Evolutionary conservation across 2,797 vertebrate species (phyloP), one percentile per base, ranked within the genome.

Genomic region (Petrocephalus sullivani): DNA sequence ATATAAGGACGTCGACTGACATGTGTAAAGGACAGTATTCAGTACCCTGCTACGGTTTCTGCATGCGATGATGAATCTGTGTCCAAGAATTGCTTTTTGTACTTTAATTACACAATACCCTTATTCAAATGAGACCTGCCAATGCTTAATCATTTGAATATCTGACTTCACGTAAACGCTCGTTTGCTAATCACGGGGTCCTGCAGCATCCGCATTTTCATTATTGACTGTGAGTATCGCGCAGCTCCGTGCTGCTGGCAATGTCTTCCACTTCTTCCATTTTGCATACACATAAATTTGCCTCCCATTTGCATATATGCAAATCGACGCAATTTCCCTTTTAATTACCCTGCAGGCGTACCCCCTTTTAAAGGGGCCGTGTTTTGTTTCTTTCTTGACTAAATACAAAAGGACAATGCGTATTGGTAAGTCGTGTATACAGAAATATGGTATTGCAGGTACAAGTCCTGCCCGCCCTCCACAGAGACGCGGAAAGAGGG

Each of bases 231-330:
- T 53, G 16, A 61, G 54, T 49, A 56, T 54, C 83, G 85, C 61
- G 19, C 60, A 57, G 87, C 58, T 88, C 84, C 64, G 78, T 53
- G 58, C 78, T 60, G 46, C 81, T 56, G 58, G 41, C 49, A 67
- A 84, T 46, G 83, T 82, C 85, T 53, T 85, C 89, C 86, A 89
- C 86, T 87, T 83, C 90, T 87, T 92, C 90, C 91, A 86, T 91
- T 90, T 92, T 92, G 91, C 91, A 91, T 90, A 71, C 91, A 91
- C 92, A 92, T 91, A 92, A 90, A 94, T 93, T 91, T 94, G 89
- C 87, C 89, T 86, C 90, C 93, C 91, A 95, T 96, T 96, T 95
- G 94, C 95, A 96, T 96, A 94, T 95, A 96, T 96, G 95, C 92
- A 95, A 96, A 96, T 96, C 90, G 90, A 88, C 93, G 94, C 96